These are phyloP conservation scores for Peromyscus californicus DNA, from an alignment of 2,113 vertebrate genomes.

Conservation along the genomic window DNA sequence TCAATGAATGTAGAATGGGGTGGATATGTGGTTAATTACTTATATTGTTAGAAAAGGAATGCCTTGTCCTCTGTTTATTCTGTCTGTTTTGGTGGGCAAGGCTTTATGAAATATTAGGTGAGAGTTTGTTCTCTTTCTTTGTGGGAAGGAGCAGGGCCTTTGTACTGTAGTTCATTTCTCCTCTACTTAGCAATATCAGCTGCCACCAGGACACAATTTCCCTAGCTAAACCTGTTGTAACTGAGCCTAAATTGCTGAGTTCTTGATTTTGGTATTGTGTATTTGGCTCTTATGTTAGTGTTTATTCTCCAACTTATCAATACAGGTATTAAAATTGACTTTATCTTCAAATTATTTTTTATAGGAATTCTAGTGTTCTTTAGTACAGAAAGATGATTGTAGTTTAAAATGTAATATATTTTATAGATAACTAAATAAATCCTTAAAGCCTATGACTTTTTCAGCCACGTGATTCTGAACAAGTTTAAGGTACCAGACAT, in stretches of 20 bases:
- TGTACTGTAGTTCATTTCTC: background rate
- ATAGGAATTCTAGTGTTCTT: background rate
- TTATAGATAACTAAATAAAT: background rate
- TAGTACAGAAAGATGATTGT: background rate
- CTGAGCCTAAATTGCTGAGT: background rate
- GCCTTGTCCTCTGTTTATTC: background rate
- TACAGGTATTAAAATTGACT: background rate
- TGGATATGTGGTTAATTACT: background rate
- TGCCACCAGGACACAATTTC: background rate
- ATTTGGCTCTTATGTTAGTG: background rate
- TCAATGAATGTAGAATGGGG: background rate
- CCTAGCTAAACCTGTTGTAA: background rate
- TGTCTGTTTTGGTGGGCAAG: background rate
- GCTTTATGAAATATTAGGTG: background rate
- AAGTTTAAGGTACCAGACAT: background rate
- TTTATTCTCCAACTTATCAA: background rate
- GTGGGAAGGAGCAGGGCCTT: background rate
- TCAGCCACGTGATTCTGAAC: background rate
- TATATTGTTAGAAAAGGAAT: background rate
- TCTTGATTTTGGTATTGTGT: background rate
- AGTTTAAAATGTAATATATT: background rate
- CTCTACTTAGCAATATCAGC: background rate
- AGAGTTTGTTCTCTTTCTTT: background rate
- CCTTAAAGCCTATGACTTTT: background rate
- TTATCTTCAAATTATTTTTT: constrained; percentile 4